phyloP scores from a whole-genome alignment of 2,888 invertebrate genomes.

The Encarsia formosa region DNA sequence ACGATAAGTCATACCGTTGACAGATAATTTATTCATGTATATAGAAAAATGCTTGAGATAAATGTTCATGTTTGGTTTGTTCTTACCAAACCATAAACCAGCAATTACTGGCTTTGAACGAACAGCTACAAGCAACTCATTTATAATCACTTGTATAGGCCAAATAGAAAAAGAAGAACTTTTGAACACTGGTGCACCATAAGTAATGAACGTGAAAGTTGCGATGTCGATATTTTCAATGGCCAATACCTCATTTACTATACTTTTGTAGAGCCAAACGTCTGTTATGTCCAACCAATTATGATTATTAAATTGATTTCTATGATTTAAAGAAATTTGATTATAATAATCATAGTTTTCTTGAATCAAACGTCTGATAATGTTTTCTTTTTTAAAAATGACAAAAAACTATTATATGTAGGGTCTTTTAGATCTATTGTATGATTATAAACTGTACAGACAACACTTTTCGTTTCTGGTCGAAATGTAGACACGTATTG shows the following conservation, averaged over 20 bases:
- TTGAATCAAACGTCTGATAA: conserved; percentile 1
- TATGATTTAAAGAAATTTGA: too few species aligned
- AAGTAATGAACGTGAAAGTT: not conserved
- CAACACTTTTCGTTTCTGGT: not conserved
- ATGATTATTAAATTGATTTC: not conserved
- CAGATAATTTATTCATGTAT: conserved; percentile 20
- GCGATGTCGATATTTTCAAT: too few species aligned
- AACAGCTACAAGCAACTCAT: conserved; percentile 22
- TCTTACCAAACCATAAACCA: conserved; percentile 23
- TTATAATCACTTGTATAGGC: conserved; percentile 26
- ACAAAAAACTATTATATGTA: conserved; percentile 10
- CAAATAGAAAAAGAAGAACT: conserved; percentile 23
- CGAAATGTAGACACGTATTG: not conserved
- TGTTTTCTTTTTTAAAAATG: not conserved
- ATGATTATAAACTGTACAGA: not conserved
- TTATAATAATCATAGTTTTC: not conserved
- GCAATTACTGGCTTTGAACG: conserved; percentile 11
- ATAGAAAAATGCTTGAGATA: conserved; percentile 21
- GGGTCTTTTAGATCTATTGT: conserved; percentile 3
- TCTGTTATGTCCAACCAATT: too few species aligned
- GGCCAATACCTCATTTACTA: too few species aligned
- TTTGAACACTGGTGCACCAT: conserved; percentile 6
- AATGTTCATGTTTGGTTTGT: conserved; percentile 25
- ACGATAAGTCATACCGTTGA: conserved; percentile 12
- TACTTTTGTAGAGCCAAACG: too few species aligned